A percentile compares a stretch with the other conserved stretches of the same genome.
These are phyloP conservation scores for Cephus runcator DNA, from an alignment of 2,888 invertebrate genomes.

Conservation along the genomic window DNA sequence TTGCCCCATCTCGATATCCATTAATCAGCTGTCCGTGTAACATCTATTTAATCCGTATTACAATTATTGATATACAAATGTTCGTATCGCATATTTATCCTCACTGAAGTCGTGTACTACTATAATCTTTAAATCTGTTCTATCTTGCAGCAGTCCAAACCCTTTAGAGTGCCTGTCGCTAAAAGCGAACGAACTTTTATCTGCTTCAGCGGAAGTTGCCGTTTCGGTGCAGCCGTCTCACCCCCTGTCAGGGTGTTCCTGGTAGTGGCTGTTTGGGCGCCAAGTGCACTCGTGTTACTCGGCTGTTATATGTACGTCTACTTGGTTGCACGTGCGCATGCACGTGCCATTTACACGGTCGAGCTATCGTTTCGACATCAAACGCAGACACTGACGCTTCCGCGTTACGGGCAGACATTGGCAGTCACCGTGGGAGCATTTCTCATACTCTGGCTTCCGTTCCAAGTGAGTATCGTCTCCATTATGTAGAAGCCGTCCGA, in stretches of 20 bases:
- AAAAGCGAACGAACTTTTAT: conserved; percentile 1
- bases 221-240: conserved; percentile 67
- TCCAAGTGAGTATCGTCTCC: conserved; percentile 66
- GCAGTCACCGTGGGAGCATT: conserved; percentile 74
- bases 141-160: not conserved
- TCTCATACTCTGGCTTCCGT: conserved; percentile 72
- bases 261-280: conserved; percentile 72
- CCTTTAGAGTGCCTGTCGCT: not conserved
- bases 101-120: not conserved
- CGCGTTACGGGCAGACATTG: conserved; percentile 72
- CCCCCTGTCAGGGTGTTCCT: conserved; percentile 70
- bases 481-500: not conserved
- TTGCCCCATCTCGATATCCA: not conserved
- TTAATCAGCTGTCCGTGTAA: not conserved
- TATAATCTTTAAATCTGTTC: not conserved
- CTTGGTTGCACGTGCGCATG: conserved; percentile 73
- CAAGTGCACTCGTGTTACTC: conserved; percentile 70
- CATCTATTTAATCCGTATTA: not conserved
- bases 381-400: conserved; percentile 63
- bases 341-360: conserved; percentile 72
- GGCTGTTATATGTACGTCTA: conserved; percentile 74
- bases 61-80: not conserved
- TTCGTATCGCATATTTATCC: not conserved
- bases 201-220: conserved; percentile 65
- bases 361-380: conserved; percentile 68